Evolutionary conservation across 1,140 invertebrate genomes (phyloP), one percentile per base, ranked within the genome.

Genomic region (Drosophila ohnishii): DNA sequence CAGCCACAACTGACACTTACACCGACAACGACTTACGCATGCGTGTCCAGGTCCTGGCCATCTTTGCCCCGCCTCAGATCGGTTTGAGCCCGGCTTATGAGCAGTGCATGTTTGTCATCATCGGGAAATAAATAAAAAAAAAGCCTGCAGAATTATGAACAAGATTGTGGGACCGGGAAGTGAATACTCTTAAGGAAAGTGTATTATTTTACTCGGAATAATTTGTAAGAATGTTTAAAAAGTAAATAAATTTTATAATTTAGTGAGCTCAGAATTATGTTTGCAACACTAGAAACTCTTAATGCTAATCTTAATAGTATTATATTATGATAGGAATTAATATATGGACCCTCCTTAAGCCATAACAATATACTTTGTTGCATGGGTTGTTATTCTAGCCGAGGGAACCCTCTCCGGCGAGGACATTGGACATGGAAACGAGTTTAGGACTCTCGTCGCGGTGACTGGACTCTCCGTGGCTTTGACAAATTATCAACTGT

Each of bases 401-500:
- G 6, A 67, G 44, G 16, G 28, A 67, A 45, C 11, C 60, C n/a
- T 35, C 8, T 10, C 2, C 6, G 13, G 10, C 40, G 2, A 73
- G 37, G 13, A 19, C 62, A 45, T 75, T 1, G 9, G 5, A 56
- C 37, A 75, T 64, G 80, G 62, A 75, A 85, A 87, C 83, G 69
- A 78, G 83, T 86, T 83, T 72, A 59, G 64, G 62, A 70, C 56
- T 61, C 60, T 58, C 60, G 34, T 51, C 19, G 44, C 44, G 48
- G 35, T 75, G 55, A 58, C 65, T 78, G 40, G 78, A 71, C 57
- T 71, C 59, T 64, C 71, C 66, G 51, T 44, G 66, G 77, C 85
- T 89, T 88, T 88, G 84, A 88, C 84, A 88, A 88, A 88, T 84
- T 88, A 84, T 88, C 84, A 88, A 88, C 85, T 84, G 84, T 88